Evolutionary conservation across 2,888 invertebrate species (phyloP).

Genomic region (Sinelater perroti): DNA sequence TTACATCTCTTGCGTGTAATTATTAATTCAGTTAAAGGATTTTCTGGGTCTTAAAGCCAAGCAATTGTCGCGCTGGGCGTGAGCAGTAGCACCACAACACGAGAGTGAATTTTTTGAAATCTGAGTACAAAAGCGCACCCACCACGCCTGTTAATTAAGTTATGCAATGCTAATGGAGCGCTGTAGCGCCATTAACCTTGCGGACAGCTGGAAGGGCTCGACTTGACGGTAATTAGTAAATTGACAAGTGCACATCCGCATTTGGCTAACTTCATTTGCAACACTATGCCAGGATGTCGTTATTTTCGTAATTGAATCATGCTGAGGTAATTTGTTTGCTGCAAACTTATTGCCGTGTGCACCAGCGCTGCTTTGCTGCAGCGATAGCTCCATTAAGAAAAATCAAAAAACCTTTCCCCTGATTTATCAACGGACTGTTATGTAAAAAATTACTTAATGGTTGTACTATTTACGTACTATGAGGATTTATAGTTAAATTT

Average conservation of each 20-base stretch:
- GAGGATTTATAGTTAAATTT: background rate
- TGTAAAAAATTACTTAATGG: slow-evolving; percentile 1
- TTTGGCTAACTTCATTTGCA: slow-evolving; percentile 42
- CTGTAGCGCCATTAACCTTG: slow-evolving; percentile 7
- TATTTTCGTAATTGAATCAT: slow-evolving; percentile 53
- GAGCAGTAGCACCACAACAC: too few species aligned
- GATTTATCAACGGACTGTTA: background rate
- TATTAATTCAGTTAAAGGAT: too few species aligned
- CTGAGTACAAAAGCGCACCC: too few species aligned
- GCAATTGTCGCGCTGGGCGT: too few species aligned
- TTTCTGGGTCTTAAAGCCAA: too few species aligned
- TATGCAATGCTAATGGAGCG: too few species aligned
- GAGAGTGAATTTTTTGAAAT: too few species aligned
- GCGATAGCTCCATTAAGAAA: background rate
- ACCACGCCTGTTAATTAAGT: too few species aligned
- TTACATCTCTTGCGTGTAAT: too few species aligned
- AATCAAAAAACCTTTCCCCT: background rate
- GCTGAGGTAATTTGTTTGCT: slow-evolving; percentile 31
- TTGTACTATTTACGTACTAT: background rate
- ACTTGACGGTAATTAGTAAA: slow-evolving; percentile 38
- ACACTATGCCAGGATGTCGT: slow-evolving; percentile 55
- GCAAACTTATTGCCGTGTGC: background rate
- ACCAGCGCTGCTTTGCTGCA: background rate
- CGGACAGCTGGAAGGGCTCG: background rate
- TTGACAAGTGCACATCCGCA: slow-evolving; percentile 44